These are phyloP conservation scores for Aphidius ervi DNA, from an alignment of 1,140 invertebrate genomes.

Conservation along the genomic window DNA sequence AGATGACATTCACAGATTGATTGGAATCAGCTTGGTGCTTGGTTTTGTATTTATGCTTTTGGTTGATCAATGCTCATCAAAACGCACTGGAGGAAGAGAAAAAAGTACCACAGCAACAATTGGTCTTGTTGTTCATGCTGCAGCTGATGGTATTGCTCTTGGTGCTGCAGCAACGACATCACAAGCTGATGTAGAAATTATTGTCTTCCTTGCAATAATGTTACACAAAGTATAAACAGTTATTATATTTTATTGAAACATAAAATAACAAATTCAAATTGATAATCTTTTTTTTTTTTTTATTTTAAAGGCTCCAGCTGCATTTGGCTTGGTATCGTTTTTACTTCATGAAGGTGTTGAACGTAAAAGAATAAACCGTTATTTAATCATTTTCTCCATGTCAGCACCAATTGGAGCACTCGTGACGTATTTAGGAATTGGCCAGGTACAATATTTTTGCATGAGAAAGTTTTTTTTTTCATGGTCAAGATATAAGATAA, in stretches of 20 bases:
- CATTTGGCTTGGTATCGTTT: constrained; percentile 97
- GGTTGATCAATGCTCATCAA: constrained; percentile 81
- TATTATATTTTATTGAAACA: not conserved
- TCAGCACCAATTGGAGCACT: constrained; percentile 88
- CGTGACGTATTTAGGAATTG: constrained; percentile 90
- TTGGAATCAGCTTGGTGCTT: constrained; percentile 72
- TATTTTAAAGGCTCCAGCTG: constrained; percentile 78
- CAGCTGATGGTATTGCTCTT: constrained; percentile 95
- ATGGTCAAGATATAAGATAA: constrained; percentile 4
- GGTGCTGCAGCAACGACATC: constrained; percentile 94
- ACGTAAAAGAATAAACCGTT: constrained; percentile 77
- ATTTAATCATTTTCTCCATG: constrained; percentile 91
- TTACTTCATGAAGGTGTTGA: constrained; percentile 93
- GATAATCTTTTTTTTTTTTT: constrained; percentile 15
- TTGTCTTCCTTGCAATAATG: constrained; percentile 98
- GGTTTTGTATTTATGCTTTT: constrained; percentile 98
- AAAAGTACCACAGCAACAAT: constrained; percentile 88
- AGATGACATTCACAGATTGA: constrained; percentile 60
- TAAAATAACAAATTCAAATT: not conserved
- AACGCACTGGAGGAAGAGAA: constrained; percentile 63
- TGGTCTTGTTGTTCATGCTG: constrained; percentile 95
- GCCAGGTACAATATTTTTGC: constrained; percentile 61
- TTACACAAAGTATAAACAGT: constrained; percentile 81
- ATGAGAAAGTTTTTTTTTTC: too few species aligned
- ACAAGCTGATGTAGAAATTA: constrained; percentile 93